Percentiles rank a stretch among this genome's conserved stretches.
These are phyloP conservation scores for Phyllostomus hastatus DNA, from an alignment of 2,113 vertebrate species.

Conservation along the genomic window DNA sequence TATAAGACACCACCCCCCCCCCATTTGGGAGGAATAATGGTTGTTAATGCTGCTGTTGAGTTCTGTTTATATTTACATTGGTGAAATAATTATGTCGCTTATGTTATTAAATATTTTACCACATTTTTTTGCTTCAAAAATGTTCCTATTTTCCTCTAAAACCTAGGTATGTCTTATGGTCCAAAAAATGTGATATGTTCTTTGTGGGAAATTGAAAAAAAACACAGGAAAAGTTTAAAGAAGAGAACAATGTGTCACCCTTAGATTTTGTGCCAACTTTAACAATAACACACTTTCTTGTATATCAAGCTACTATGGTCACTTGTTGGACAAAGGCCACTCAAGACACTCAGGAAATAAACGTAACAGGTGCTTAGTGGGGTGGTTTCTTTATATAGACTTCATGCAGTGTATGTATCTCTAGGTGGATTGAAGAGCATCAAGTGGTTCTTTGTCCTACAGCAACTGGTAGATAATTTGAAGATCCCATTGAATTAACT, in stretches of 20 bases:
- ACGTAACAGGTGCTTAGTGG: neutral
- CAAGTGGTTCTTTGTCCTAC: conserved; percentile 1
- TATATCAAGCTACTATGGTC: neutral
- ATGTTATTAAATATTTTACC: too few relatives aligned
- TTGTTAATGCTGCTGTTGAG: too few relatives aligned
- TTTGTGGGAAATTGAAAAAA: neutral
- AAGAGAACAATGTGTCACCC: conserved; percentile 7
- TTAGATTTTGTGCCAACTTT: conserved; percentile 39
- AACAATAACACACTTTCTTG: neutral
- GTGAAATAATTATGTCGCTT: too few relatives aligned
- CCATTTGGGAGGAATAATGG: too few relatives aligned
- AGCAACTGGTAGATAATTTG: conserved; percentile 22
- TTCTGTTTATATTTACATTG: too few relatives aligned
- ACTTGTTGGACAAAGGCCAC: conserved; percentile 41
- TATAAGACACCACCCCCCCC: too few relatives aligned
- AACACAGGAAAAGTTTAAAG: neutral
- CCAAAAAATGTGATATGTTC: neutral
- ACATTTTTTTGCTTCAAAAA: too few relatives aligned
- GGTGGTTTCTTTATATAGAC: neutral
- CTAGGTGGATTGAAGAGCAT: neutral
- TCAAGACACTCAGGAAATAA: conserved; percentile 35
- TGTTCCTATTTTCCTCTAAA: too few relatives aligned
- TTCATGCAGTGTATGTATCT: neutral
- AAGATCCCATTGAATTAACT: neutral
- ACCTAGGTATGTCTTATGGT: too few relatives aligned